A percentile compares a stretch with the other conserved stretches of the same genome.
Evolutionary conservation across 2,113 vertebrate species (phyloP).

Genomic region (Apaloderma vittatum): DNA sequence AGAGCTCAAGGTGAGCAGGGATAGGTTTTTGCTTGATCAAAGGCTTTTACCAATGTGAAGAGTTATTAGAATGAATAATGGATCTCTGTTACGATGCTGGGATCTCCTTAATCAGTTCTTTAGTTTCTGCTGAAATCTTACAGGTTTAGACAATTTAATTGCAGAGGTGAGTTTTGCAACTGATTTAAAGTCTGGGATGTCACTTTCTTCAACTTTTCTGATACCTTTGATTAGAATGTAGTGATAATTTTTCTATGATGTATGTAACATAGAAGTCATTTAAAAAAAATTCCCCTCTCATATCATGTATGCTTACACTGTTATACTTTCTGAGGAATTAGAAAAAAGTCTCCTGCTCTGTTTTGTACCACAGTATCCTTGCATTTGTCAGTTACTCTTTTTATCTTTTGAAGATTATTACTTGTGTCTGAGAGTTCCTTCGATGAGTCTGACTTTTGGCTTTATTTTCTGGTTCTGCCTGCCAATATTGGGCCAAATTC

Average conservation of each 20-base stretch:
- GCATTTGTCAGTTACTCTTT: background rate
- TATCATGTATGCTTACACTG: background rate
- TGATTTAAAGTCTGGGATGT: background rate
- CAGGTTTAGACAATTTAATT: background rate
- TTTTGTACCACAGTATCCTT: background rate
- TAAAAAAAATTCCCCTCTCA: background rate
- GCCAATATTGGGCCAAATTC: background rate
- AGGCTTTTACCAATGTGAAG: accelerated
- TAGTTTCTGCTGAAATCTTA: background rate
- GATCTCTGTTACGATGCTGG: accelerated
- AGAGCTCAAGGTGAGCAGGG: background rate
- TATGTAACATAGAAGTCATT: accelerated
- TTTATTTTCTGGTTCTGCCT: background rate
- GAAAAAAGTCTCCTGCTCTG: background rate
- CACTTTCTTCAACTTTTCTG: background rate
- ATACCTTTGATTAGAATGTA: background rate
- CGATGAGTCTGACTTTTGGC: background rate
- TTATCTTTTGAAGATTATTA: background rate
- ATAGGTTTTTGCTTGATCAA: accelerated
- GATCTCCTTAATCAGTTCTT: background rate
- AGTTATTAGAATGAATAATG: background rate
- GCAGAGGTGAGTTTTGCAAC: background rate
- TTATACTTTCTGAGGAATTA: background rate
- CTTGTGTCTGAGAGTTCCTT: background rate
- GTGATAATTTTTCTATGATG: background rate